Evolutionary conservation across 2,888 invertebrate genomes (phyloP).

Genomic region (Neoscelio sp.): DNA sequence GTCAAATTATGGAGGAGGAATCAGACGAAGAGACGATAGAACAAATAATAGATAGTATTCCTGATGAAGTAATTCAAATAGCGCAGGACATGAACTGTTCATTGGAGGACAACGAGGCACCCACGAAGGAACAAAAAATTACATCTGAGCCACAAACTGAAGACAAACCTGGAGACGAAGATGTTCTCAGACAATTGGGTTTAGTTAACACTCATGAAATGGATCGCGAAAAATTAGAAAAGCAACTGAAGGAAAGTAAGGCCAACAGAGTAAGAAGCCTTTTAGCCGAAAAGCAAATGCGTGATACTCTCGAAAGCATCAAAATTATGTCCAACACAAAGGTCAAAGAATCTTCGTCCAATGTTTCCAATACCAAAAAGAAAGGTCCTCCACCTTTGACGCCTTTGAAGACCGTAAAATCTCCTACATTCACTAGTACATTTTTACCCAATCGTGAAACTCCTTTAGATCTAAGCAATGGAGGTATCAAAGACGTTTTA

Average conservation of each 20-base stretch:
- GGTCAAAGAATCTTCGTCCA: constrained; percentile 49
- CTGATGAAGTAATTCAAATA: constrained; percentile 76
- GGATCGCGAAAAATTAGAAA: constrained; percentile 77
- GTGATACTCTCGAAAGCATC: constrained; percentile 77
- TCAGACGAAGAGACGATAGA: constrained; percentile 76
- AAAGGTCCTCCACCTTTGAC: constrained; percentile 80
- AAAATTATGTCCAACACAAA: constrained; percentile 71
- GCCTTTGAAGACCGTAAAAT: constrained; percentile 73
- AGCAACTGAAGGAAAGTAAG: constrained; percentile 78
- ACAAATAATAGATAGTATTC: constrained; percentile 77
- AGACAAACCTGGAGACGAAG: constrained; percentile 74
- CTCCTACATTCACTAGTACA: constrained; percentile 65
- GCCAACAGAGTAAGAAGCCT: constrained; percentile 78
- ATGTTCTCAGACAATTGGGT: constrained; percentile 76
- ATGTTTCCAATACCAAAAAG: constrained; percentile 68
- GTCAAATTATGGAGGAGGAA: constrained; percentile 26
- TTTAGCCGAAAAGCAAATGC: constrained; percentile 79
- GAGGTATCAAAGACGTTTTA: constrained; percentile 71
- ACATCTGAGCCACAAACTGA: constrained; percentile 30
- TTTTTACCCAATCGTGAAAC: constrained; percentile 73
- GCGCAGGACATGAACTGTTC: constrained; percentile 72
- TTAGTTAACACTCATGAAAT: constrained; percentile 76
- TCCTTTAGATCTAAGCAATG: constrained; percentile 75
- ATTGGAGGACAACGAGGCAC: constrained; percentile 31
- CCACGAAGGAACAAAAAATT: constrained; percentile 28